Evolutionary conservation across 2,797 vertebrate species (phyloP).

Genomic region (Yasuhikotakia modesta): DNA sequence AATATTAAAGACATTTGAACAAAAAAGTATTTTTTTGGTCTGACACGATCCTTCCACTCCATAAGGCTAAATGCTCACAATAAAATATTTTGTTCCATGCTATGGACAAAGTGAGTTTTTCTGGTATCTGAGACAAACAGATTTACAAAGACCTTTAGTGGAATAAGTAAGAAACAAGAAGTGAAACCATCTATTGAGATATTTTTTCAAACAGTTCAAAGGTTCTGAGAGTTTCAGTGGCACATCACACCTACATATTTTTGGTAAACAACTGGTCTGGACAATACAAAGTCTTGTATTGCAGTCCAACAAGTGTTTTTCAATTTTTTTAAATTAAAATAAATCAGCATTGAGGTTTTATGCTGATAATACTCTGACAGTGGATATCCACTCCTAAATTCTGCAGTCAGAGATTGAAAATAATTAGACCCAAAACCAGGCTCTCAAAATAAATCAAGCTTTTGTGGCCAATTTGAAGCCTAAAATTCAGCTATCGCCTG

Average conservation of each 20-base stretch:
- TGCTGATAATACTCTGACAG: slow-evolving; percentile 4
- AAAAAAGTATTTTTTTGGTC: slow-evolving; percentile 30
- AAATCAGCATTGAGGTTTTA: not conserved
- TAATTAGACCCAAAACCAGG: slow-evolving; percentile 37
- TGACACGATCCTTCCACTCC: slow-evolving; percentile 28
- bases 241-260: not conserved
- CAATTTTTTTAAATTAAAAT: slow-evolving; percentile 9
- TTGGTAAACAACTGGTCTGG: not conserved
- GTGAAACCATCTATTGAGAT: too few species aligned
- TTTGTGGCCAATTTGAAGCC: slow-evolving; percentile 23
- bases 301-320: not conserved
- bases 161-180: not conserved
- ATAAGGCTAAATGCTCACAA: slow-evolving; percentile 11
- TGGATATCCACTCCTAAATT: slow-evolving; percentile 21
- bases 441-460: slow-evolving; percentile 36
- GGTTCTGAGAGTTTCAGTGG: not conserved
- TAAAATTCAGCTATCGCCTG: slow-evolving; percentile 2
- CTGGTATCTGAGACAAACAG: slow-evolving; percentile 21
- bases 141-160: not conserved
- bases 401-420: not conserved
- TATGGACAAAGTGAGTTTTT: slow-evolving; percentile 26
- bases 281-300: too few species aligned
- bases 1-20: slow-evolving; percentile 28
- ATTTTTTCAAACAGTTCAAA: not conserved
- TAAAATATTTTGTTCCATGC: slow-evolving; percentile 22